phyloP scores from a whole-genome alignment of 2,888 invertebrate species.

The Calliphora vomitoria region DNA sequence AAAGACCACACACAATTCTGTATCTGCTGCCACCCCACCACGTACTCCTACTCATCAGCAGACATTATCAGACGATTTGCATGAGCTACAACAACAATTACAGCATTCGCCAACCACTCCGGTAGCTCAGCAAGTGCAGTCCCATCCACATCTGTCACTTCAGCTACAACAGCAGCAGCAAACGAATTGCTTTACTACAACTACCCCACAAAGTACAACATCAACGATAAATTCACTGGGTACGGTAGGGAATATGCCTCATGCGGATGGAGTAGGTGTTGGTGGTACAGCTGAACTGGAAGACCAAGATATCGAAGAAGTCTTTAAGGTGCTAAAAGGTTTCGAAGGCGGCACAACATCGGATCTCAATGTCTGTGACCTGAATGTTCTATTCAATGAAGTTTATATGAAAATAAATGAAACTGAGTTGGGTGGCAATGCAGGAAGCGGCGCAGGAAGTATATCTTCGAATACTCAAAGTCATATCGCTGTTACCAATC shows the following conservation, averaged over 20 bases:
- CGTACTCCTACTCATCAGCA: constrained; percentile 72
- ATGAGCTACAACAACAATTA: constrained; percentile 69
- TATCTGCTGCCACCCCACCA: constrained; percentile 72
- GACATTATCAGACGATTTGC: constrained; percentile 65
- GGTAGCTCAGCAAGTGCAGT: constrained; percentile 72
- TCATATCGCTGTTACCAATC: constrained; percentile 46
- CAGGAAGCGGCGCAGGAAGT: constrained; percentile 11
- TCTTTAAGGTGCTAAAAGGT: constrained; percentile 91
- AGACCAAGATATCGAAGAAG: constrained; percentile 90
- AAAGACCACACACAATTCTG: constrained; percentile 47
- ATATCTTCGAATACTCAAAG: constrained; percentile 40
- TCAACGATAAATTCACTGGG: constrained; percentile 70
- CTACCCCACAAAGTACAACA: constrained; percentile 75
- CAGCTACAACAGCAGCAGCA: constrained; percentile 63
- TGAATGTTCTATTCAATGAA: constrained; percentile 82
- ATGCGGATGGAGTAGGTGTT: constrained; percentile 80
- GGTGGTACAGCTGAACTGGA: constrained; percentile 87
- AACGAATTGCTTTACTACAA: constrained; percentile 76
- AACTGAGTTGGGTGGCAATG: constrained; percentile 63
- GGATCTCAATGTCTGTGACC: constrained; percentile 81
- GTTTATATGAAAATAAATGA: constrained; percentile 76
- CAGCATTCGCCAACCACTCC: constrained; percentile 63
- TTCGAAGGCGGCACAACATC: constrained; percentile 86
- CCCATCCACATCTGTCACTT: constrained; percentile 56
- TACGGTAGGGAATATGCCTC: constrained; percentile 84